These are phyloP conservation scores for Dolichomitus sp. DNA, from an alignment of 2,888 invertebrate species.

Conservation along the genomic window DNA sequence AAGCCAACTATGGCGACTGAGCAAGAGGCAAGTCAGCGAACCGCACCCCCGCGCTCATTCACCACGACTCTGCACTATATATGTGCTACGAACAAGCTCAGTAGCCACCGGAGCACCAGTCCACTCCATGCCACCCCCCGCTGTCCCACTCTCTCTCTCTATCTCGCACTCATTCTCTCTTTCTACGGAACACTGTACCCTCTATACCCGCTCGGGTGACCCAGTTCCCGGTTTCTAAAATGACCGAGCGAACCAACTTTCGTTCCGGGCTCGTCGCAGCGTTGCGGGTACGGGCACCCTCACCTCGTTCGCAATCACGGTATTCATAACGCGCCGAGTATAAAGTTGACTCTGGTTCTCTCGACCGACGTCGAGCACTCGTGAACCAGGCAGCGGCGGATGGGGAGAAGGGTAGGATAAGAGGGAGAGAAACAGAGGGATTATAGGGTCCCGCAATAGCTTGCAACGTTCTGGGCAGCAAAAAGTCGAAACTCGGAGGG, in stretches of 20 bases:
- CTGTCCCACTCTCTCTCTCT: conserved; percentile 6
- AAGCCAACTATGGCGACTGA: conserved; percentile 1
- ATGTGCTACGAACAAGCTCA: conserved; percentile 16
- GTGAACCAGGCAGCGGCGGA: conserved; percentile 34
- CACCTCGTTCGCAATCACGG: conserved; percentile 72
- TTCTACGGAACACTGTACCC: conserved; percentile 32
- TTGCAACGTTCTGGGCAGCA: conserved; percentile 40
- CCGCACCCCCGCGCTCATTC: conserved; percentile 54
- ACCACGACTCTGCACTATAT: conserved; percentile 39
- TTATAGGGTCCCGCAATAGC: conserved; percentile 9
- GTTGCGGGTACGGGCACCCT: conserved; percentile 22
- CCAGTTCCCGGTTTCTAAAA: conserved; percentile 66
- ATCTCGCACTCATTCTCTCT: conserved; percentile 14
- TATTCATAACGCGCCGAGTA: conserved; percentile 80
- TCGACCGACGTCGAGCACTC: conserved; percentile 41
- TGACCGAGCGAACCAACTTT: conserved; percentile 65
- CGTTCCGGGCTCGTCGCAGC: conserved; percentile 42
- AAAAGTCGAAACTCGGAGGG: conserved; percentile 64
- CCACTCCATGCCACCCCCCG: conserved; percentile 10
- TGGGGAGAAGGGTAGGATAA: background rate
- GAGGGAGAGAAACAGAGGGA: background rate
- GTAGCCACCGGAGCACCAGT: conserved; percentile 16
- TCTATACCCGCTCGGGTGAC: conserved; percentile 50
- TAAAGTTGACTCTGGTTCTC: conserved; percentile 73
- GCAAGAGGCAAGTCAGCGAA: conserved; percentile 44